Conservation (phyloP, 1,140 invertebrate genomes). For the Venustaconcha ellipsiformis region DNA sequence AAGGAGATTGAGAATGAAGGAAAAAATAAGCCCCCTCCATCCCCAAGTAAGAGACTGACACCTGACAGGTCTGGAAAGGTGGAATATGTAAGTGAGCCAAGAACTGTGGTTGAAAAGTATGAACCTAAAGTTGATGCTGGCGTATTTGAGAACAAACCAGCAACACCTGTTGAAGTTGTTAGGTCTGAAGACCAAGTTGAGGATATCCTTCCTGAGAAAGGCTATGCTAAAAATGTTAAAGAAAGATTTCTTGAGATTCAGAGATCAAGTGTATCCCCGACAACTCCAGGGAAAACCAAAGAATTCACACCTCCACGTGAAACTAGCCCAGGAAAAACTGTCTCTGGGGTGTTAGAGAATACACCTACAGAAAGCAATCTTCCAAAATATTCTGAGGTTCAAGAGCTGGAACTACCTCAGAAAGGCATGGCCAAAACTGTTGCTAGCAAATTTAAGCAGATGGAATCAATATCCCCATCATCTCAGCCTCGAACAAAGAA, state of each 20-base stretch:
- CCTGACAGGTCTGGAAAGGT: constrained; percentile 52
- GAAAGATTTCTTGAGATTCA: constrained; percentile 46
- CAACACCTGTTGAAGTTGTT: constrained; percentile 31
- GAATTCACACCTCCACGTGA: constrained; percentile 49
- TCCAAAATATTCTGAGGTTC: constrained; percentile 40
- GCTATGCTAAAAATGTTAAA: constrained; percentile 40
- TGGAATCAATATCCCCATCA: constrained; percentile 34
- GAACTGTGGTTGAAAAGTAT: constrained; percentile 41
- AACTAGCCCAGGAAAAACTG: constrained; percentile 21
- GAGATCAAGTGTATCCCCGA: constrained; percentile 28
- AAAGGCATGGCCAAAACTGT: constrained; percentile 55
- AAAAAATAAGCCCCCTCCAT: constrained; percentile 34
- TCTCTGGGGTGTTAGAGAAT: constrained; percentile 41
- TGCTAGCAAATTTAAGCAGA: constrained; percentile 43
- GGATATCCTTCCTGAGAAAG: constrained; percentile 46
- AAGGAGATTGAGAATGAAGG: constrained; percentile 47
- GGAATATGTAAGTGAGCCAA: constrained; percentile 54
- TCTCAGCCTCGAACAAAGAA: constrained; percentile 35
- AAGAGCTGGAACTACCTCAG: constrained; percentile 53
- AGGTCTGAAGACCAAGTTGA: constrained; percentile 33
- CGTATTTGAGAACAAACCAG: constrained; percentile 55
- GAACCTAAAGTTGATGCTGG: constrained; percentile 47
- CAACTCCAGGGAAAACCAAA: constrained; percentile 30
- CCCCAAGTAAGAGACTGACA: constrained; percentile 49
- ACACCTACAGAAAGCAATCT: constrained; percentile 43